A percentile compares a stretch with the other conserved stretches of the same genome.
phyloP scores from a whole-genome alignment of 1,140 invertebrate species.

The Zaprionus ghesquierei region DNA sequence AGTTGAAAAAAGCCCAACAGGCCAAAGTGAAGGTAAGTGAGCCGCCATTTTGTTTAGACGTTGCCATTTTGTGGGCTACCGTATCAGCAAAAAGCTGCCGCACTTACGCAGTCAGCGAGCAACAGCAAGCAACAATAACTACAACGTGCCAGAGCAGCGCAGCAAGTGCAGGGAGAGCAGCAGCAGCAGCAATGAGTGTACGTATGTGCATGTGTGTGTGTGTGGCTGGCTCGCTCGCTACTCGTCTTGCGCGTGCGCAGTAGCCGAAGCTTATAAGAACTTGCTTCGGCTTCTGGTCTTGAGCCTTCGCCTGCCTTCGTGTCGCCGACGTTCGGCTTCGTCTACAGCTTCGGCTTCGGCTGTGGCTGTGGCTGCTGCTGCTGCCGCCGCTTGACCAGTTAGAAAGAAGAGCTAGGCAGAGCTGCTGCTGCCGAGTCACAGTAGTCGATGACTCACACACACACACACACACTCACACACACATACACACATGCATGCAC shows the following conservation, averaged over 20 bases:
- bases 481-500: constrained; percentile 20
- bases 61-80: constrained; percentile 71
- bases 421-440: constrained; percentile 43
- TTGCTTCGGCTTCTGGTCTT: constrained; percentile 81
- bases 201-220: constrained; percentile 9
- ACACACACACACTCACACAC: constrained; percentile 33
- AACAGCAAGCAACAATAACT: constrained; percentile 2
- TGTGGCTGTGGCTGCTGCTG: constrained; percentile 37
- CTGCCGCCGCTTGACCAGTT: constrained; percentile 54
- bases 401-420: constrained; percentile 54
- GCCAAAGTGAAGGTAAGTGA: constrained; percentile 41
- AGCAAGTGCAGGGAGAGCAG: not conserved
- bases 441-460: constrained; percentile 70
- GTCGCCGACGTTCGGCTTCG: constrained; percentile 34
- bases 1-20: too few relatives aligned
- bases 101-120: constrained; percentile 45
- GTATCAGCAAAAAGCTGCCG: constrained; percentile 36
- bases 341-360: constrained; percentile 23
- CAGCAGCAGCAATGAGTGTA: constrained; percentile 1
- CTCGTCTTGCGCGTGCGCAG: constrained; percentile 72
- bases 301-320: constrained; percentile 53
- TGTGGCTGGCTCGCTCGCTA: constrained; percentile 44
- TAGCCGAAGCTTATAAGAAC: constrained; percentile 70
- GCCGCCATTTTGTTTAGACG: constrained; percentile 66
- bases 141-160: not conserved